These are phyloP conservation scores for Bombyx mori DNA, from an alignment of 1,140 invertebrate species.

Conservation along the genomic window ASM3026992v2 NC_085123.1:10714501-10715000, in stretches of 20 bases:
- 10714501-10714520: constrained; percentile 90
- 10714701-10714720: background rate
- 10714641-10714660: constrained; percentile 78
- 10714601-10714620: constrained; percentile 87
- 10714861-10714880: too few species aligned
- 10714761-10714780: too few species aligned
- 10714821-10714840: too few species aligned
- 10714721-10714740: background rate
- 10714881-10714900: too few species aligned
- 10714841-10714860: too few species aligned
- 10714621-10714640: constrained; percentile 78
- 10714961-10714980: too few species aligned
- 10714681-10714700: constrained; percentile 82
- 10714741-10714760: background rate
- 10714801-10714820: too few species aligned
- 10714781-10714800: too few species aligned
- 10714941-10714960: too few species aligned
- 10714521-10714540: constrained; percentile 78
- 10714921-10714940: too few species aligned
- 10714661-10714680: constrained; percentile 92
- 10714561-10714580: constrained; percentile 78
- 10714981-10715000: too few species aligned
- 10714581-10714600: constrained; percentile 89
- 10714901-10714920: too few species aligned
- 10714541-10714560: constrained; percentile 27